A percentile compares a stretch with the other conserved stretches of the same genome.
phyloP scores from a whole-genome alignment of 2,113 vertebrate genomes.

The Rattus norvegicus region GRCr8 NC_086025.1:42853001-42853500 shows the following conservation, averaged over 20 bases:
- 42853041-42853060: not conserved
- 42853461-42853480: conserved; percentile 6
- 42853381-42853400: conserved; percentile 43
- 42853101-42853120: conserved; percentile 3
- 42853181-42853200: conserved; percentile 18
- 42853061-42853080: not conserved
- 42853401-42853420: conserved; percentile 40
- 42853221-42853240: conserved; percentile 39
- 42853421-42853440: conserved; percentile 24
- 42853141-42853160: conserved; percentile 57
- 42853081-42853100: conserved; percentile 19
- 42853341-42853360: conserved; percentile 61
- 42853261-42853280: not conserved
- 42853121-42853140: not conserved
- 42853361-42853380: conserved; percentile 55
- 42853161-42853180: conserved; percentile 10
- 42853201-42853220: not conserved
- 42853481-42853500: not conserved
- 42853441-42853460: not conserved
- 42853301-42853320: conserved; percentile 74
- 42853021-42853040: conserved; percentile 17
- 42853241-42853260: not conserved
- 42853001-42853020: not conserved
- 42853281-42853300: conserved; percentile 44
- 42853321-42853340: conserved; percentile 59